These are phyloP conservation scores for Epinephelus moara DNA, from an alignment of 2,113 vertebrate genomes.

Conservation along the genomic window DNA sequence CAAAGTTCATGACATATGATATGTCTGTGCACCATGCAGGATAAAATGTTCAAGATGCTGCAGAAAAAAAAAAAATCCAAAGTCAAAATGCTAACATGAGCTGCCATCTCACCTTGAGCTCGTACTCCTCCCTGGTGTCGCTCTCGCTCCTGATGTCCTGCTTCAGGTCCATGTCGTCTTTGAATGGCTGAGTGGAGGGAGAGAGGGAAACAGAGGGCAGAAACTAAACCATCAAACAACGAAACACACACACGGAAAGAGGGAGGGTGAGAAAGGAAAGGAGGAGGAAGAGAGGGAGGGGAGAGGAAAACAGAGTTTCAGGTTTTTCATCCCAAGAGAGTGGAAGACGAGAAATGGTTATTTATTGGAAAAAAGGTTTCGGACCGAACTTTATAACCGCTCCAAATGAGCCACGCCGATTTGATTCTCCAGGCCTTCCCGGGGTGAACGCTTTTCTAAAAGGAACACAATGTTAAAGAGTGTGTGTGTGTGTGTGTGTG, in stretches of 20 bases:
- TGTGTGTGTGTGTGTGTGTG: not conserved
- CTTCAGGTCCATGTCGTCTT: conserved; percentile 95
- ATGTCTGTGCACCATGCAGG: conserved; percentile 39
- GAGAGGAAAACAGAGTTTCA: conserved; percentile 84
- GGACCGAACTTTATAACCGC: conserved; percentile 36
- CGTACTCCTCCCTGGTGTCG: conserved; percentile 94
- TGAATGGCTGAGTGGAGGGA: conserved; percentile 92
- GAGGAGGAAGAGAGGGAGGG: conserved; percentile 75
- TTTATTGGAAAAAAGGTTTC: conserved; percentile 21
- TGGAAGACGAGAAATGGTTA: conserved; percentile 64
- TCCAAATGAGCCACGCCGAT: conserved; percentile 32
- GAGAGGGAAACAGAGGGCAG: conserved; percentile 87
- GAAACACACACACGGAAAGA: conserved; percentile 83
- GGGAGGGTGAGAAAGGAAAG: conserved; percentile 75
- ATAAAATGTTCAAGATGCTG: conserved; percentile 3
- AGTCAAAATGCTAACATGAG: not conserved
- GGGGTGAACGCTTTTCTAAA: conserved; percentile 25
- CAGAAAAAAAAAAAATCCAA: not conserved
- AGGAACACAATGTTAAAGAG: conserved; percentile 32
- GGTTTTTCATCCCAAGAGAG: conserved; percentile 78
- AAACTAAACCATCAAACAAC: conserved; percentile 89
- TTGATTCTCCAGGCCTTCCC: conserved; percentile 43
- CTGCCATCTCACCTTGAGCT: conserved; percentile 90
- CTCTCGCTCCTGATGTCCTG: conserved; percentile 93
- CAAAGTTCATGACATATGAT: conserved; percentile 18